Percentiles rank a stretch among this genome's conserved stretches.
phyloP scores from a whole-genome alignment of 2,888 invertebrate genomes.

The Eristalis tenax region DNA sequence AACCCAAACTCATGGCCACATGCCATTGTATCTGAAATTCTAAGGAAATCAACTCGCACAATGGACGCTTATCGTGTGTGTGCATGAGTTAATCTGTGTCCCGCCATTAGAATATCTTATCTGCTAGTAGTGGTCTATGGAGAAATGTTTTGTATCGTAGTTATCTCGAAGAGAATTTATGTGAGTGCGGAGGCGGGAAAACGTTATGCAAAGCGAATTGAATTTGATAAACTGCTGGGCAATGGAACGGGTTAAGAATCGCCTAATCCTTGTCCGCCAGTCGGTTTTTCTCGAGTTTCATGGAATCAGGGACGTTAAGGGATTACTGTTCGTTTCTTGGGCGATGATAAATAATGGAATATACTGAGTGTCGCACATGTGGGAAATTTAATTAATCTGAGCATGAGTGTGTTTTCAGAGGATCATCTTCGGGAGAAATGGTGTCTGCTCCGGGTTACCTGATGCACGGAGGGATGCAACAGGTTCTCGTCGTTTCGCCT shows the following conservation, averaged over 20 bases:
- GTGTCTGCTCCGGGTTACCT: background rate
- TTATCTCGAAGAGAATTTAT: background rate
- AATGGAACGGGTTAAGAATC: background rate
- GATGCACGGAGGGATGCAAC: background rate
- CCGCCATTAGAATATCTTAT: background rate
- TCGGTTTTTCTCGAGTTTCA: background rate
- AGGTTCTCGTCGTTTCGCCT: background rate
- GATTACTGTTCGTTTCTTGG: background rate
- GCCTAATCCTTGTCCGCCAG: background rate
- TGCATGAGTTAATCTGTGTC: background rate
- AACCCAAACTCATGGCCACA: background rate
- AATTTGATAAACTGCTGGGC: background rate
- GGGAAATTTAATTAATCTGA: slow-evolving; percentile 49
- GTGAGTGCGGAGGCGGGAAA: background rate
- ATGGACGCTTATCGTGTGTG: background rate
- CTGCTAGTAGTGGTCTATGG: background rate
- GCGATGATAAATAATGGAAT: slow-evolving; percentile 38
- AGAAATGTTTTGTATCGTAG: background rate
- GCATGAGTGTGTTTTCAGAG: background rate
- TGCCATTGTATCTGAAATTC: background rate
- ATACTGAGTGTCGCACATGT: slow-evolving; percentile 13
- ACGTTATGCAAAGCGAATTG: background rate
- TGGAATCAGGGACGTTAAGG: background rate
- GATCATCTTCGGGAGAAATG: background rate
- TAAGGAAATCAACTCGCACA: background rate